Base-by-base conservation (phyloP, 92 coral and sea anemone species). In the Isaurus tuberculatus region DNA sequence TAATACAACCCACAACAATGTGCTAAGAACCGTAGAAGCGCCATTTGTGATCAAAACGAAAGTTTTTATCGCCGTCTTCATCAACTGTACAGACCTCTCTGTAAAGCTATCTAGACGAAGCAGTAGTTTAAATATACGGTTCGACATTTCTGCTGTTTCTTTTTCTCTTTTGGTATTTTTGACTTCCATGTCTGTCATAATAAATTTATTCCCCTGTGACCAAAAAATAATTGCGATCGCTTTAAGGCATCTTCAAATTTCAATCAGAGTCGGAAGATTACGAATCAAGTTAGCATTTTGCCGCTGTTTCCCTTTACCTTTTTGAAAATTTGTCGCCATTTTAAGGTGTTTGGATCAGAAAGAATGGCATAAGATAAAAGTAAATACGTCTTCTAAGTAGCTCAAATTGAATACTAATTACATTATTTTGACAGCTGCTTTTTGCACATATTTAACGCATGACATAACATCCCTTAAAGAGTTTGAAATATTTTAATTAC, bases 401-500 rank as follows among this genome's bases (percentile, higher is more conserved):
- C 4, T 49, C 15, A 70, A 55, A 74, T 60, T 58, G 69, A 58
- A 60, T 20, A 29, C 70, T 58, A 77, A 60, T 77, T 60, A 32
- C 23, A 77, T 26, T 58, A 17, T 30, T 34, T 58, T 32, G 66
- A 22, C 17, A 53, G 43, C 9, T 28, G 7, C 5, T 42, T 26
- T 61, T 51, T 58, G 53, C 82, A 58, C 34, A 77, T 77, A 77
- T 77, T 77, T 77, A 33, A 77, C 29, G 82, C 81, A 20, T 75
- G 81, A 57, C 53, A 58, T 58, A 48, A 55, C 81, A 75, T 14
- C 66, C 2, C 46, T 17, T 26, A 28, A 20, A 17, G 20, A 22
- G 30, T 31, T 16, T 55, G 30, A 10, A 10, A 74, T 55, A 75
- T 22, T 55, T 25, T 27, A 8, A 63, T 63, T 63, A 63, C 69